Base-by-base conservation (phyloP, 2,113 vertebrate species). In the Cebus imitator region DNA sequence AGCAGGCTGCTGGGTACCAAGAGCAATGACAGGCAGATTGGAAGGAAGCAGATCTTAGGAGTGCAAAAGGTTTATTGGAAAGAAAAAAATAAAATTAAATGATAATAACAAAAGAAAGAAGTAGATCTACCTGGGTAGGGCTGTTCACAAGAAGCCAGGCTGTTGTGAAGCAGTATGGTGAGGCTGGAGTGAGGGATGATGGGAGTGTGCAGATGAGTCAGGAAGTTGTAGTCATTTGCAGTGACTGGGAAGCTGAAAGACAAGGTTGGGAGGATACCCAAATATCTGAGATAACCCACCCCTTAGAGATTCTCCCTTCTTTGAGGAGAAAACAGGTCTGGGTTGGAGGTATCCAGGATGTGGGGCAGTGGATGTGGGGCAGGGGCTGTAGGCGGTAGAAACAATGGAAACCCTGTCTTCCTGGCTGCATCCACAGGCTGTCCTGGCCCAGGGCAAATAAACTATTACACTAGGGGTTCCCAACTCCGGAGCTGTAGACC, bases 361-460 rank as follows among this genome's bases (percentile, higher is more conserved):
- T 43, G 40, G 50, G 70, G 21, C 11, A 55, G n/a, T 11, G n/a
- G 72, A 23, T 43, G 21, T 9, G 6, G 17, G 25, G 1, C 4
- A 17, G 2, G 16, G 1, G 16, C 1, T 18, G 10, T 6, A 3
- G 4, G 5, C 18, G 35, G 35, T 58, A n/a, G 35, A 52, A 70
- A 50, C 27, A 68, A 43, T n/a, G 40, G 79, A 78, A 50, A 32
- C 16, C 16, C 23, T 61, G 3, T 35, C 43, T 35, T 64, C 55
- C 30, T 43, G 6, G 45, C n/a, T 52, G 43, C 37, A 37, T 45
- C 73, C 18, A 11, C 23, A 58, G 48, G 20, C 9, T 64, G 43
- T 43, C 30, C 12, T 76, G 73, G 50, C 20, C 43, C 8, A 61
- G 43, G 40, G 35, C 23, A 82, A 76, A 55, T 27, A 55, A 32